Conservation (phyloP, 1,140 invertebrate genomes). For the Oedothorax gibbosus region DNA sequence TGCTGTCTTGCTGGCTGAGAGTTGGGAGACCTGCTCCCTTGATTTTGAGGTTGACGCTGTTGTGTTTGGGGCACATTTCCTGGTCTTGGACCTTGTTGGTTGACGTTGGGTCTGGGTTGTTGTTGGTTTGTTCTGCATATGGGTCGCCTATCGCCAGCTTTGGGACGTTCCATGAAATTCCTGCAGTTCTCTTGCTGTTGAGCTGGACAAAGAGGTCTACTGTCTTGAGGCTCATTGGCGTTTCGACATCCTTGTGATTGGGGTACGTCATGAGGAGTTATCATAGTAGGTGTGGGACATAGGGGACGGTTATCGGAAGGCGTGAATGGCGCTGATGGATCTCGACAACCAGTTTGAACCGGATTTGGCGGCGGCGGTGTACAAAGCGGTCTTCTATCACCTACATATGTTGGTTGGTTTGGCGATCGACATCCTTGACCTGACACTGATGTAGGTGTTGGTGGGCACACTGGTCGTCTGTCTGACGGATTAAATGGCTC, state of each 20-base stretch:
- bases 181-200: conserved; percentile 17
- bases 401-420: conserved; percentile 46
- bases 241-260: conserved; percentile 14
- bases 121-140: conserved; percentile 35
- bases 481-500: conserved; percentile 45
- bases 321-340: conserved; percentile 41
- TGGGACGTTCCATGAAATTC: conserved; percentile 26
- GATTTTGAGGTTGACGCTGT: conserved; percentile 7
- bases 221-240: conserved; percentile 30
- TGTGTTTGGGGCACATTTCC: conserved; percentile 6
- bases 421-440: conserved; percentile 34
- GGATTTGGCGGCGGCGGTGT: conserved; percentile 18
- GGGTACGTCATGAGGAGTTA: neutral
- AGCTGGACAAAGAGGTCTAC: conserved; percentile 32
- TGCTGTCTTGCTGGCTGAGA: conserved; percentile 32
- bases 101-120: conserved; percentile 10
- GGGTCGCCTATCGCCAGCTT: conserved; percentile 43
- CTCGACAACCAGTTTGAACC: conserved; percentile 9
- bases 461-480: conserved; percentile 37
- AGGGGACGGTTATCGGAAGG: conserved; percentile 44
- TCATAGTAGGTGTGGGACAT: neutral
- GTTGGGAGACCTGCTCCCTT: conserved; percentile 7
- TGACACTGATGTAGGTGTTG: neutral
- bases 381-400: conserved; percentile 44
- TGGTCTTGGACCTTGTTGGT: neutral